Conservation (phyloP, 1,140 invertebrate species). For the Eubasilissa regina region DNA sequence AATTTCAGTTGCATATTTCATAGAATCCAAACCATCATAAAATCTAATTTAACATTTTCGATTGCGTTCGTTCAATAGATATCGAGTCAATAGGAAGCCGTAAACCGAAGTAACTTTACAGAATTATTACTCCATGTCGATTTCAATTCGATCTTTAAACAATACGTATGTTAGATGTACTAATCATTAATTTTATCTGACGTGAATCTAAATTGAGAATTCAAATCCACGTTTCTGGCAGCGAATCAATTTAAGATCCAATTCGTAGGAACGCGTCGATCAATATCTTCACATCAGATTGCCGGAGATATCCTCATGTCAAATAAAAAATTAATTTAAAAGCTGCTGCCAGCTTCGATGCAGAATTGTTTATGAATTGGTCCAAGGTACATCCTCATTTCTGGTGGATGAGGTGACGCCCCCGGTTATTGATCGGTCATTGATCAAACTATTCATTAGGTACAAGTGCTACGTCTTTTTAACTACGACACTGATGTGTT, state of each 20-base stretch:
- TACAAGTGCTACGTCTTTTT: no score
- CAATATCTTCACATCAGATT: constrained; percentile 32
- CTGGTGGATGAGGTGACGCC: background rate
- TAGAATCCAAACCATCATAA: no score
- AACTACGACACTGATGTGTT: no score
- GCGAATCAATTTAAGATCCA: constrained; percentile 29
- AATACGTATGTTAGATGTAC: background rate
- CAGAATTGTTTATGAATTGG: constrained; percentile 28
- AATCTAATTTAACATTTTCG: no score
- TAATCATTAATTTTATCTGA: constrained; percentile 32
- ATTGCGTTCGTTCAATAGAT: no score
- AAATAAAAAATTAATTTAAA: constrained; percentile 29
- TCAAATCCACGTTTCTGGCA: background rate
- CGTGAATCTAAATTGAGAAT: constrained; percentile 39
- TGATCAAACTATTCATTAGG: no score
- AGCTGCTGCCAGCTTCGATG: constrained; percentile 9
- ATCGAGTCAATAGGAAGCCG: background rate
- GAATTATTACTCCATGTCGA: background rate
- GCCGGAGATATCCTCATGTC: constrained; percentile 1
- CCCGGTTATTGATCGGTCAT: background rate
- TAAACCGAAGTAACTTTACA: constrained; percentile 1
- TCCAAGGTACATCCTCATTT: constrained; percentile 3
- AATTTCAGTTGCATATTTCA: no score
- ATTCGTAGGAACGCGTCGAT: constrained; percentile 11
- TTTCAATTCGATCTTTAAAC: constrained; percentile 27